Evolutionary conservation across 2,113 vertebrate species (phyloP), one percentile per base, ranked within the genome.

Genomic region (Urocynchramus pylzowi): DNA sequence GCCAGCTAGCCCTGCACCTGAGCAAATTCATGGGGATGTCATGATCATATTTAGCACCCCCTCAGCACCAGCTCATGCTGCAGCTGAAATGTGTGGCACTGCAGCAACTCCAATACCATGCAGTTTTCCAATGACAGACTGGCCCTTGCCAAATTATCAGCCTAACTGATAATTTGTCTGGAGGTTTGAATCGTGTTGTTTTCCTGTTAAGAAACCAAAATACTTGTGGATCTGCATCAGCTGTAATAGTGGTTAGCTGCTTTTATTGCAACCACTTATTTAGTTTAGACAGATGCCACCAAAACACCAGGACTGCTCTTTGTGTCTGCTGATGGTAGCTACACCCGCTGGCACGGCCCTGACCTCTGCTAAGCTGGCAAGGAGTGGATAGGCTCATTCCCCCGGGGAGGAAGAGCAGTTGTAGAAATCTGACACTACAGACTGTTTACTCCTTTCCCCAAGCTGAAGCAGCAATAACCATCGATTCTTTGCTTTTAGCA

Each of bases 401-500:
- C 53, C 35, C 1, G 0, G 0, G 5, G 22, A 83, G 60, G 93
- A 94, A 64, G 47, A 90, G 68, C 79, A 39, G 12, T 87, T 87
- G 61, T 60, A 81, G 88, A 90, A 96, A 95, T 75, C 68, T 64
- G 85, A 91, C 42, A 63, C 27, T 84, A 59, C 44, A 49, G 24
- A 30, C 50, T 95, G 71, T 95, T 95, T 93, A 92, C 82, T 44
- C 79, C 79, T 90, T 81, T 77, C 31, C 60, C 47, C 76, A n/a
- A 86, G 84, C 76, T 74, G 68, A 93, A 53, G 33, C 47, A 81
- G 84, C 0, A 74, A 67, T 86, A 95, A 86, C 12, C 2, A 89
- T 87, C 10, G 8, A 84, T 91, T 95, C 71, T 89, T 90, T 91
- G 68, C 85, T 95, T 96, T 93, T 95, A 94, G 47, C 84, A 95